These are phyloP conservation scores for Eilema sororculum DNA, from an alignment of 2,888 invertebrate species.

Conservation along the genomic window DNA sequence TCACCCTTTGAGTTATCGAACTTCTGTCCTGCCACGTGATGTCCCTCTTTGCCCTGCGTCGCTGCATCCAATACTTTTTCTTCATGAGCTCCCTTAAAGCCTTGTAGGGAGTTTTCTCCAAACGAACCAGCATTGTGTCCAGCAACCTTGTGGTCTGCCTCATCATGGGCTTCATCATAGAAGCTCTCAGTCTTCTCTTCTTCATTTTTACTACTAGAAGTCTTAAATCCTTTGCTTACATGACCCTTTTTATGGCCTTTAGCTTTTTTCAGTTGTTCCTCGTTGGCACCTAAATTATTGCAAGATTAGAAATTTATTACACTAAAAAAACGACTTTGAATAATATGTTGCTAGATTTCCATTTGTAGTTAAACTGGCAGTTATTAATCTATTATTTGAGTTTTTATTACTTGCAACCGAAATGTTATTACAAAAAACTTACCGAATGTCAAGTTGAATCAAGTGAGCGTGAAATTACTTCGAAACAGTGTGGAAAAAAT, in stretches of 20 bases:
- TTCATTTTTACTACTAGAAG: conserved; percentile 89
- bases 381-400: conserved; percentile 37
- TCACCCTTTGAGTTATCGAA: conserved; percentile 87
- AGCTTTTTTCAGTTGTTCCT: conserved; percentile 85
- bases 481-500: conserved; percentile 34
- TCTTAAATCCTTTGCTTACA: conserved; percentile 89
- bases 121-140: conserved; percentile 87
- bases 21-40: conserved; percentile 85
- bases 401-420: conserved; percentile 34
- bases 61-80: conserved; percentile 87
- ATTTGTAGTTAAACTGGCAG: conserved; percentile 31
- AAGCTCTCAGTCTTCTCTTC: conserved; percentile 89
- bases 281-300: conserved; percentile 78
- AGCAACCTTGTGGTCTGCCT: conserved; percentile 86
- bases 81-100: conserved; percentile 88
- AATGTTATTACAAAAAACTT: conserved; percentile 35
- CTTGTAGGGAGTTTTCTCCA: conserved; percentile 86
- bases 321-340: conserved; percentile 24
- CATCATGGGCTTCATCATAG: conserved; percentile 89
- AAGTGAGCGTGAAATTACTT: conserved; percentile 47
- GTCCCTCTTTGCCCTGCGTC: conserved; percentile 87
- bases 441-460: conserved; percentile 43
- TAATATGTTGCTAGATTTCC: conserved; percentile 28
- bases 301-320: conserved; percentile 15
- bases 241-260: conserved; percentile 89